Evolutionary conservation across 1,140 invertebrate species (phyloP).

Genomic region (Episyrphus balteatus): DNA sequence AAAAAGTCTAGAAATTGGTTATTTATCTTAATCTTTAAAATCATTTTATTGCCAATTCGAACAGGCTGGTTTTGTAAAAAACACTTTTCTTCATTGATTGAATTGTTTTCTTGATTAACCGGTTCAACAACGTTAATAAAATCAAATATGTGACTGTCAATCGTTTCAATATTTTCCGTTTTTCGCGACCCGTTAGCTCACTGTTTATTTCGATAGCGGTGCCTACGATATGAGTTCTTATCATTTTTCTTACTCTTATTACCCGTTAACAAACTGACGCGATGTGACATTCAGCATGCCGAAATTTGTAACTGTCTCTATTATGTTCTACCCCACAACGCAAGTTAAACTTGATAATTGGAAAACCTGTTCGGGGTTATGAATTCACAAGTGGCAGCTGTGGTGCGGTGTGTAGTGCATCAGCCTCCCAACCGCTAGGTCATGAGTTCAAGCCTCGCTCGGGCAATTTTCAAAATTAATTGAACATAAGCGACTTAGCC

Average conservation of each 20-base stretch:
- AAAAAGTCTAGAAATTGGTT: background rate
- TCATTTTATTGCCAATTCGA: background rate
- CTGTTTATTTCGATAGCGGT: too few relatives aligned
- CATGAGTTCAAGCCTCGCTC: too few relatives aligned
- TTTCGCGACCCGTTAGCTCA: too few relatives aligned
- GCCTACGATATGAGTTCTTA: background rate
- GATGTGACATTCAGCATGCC: background rate
- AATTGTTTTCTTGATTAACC: background rate
- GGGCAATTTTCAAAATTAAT: too few relatives aligned
- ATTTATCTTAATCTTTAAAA: background rate
- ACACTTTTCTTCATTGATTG: background rate
- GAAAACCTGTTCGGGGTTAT: too few relatives aligned
- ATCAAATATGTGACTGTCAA: too few relatives aligned
- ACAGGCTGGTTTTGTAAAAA: background rate
- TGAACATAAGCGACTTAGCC: too few relatives aligned
- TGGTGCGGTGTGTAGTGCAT: too few relatives aligned
- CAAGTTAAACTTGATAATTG: background rate
- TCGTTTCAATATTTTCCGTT: too few relatives aligned
- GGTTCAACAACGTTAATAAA: too few relatives aligned
- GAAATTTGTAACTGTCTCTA: background rate
- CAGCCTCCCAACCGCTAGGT: too few relatives aligned
- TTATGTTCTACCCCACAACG: background rate
- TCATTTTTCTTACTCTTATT: background rate
- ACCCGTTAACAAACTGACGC: background rate
- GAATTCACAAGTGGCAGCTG: too few relatives aligned